Evolutionary conservation across 2,113 vertebrate genomes (phyloP).

Genomic region (Brachirus orientalis): DNA sequence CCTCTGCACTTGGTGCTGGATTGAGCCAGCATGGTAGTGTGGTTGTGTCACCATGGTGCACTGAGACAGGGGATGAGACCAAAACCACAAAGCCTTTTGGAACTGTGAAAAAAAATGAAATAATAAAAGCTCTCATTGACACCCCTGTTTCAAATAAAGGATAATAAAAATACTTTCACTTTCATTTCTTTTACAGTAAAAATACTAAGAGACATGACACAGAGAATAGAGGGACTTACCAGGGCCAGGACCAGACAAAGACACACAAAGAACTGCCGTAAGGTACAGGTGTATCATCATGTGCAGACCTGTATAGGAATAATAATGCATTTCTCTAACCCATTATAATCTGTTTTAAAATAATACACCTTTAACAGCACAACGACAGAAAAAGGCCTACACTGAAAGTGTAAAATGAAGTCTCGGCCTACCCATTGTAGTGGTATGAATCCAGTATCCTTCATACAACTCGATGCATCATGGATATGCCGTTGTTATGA

Average conservation of each 20-base stretch:
- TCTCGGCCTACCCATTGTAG: slow-evolving; percentile 29
- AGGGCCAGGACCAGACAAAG: background rate
- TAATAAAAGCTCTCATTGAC: background rate
- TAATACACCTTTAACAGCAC: background rate
- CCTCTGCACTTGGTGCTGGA: slow-evolving; percentile 52
- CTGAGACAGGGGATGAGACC: background rate
- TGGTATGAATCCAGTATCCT: background rate
- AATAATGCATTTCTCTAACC: background rate
- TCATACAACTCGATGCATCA: background rate
- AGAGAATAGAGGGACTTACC: slow-evolving; percentile 20
- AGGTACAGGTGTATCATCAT: background rate
- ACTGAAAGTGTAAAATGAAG: background rate
- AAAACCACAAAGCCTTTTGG: slow-evolving; percentile 33
- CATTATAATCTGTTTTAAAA: background rate
- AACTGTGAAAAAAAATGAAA: slow-evolving; percentile 12
- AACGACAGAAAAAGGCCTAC: background rate
- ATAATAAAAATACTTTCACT: too few species aligned
- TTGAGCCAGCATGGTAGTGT: slow-evolving; percentile 70
- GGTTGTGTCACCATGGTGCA: background rate
- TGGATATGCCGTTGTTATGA: background rate
- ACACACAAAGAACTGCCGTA: background rate
- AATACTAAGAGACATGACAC: background rate
- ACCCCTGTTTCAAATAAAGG: background rate
- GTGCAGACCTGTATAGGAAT: background rate
- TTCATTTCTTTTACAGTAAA: background rate